phyloP scores from a whole-genome alignment of 2,888 invertebrate species.

The Pandemis heparana region DNA sequence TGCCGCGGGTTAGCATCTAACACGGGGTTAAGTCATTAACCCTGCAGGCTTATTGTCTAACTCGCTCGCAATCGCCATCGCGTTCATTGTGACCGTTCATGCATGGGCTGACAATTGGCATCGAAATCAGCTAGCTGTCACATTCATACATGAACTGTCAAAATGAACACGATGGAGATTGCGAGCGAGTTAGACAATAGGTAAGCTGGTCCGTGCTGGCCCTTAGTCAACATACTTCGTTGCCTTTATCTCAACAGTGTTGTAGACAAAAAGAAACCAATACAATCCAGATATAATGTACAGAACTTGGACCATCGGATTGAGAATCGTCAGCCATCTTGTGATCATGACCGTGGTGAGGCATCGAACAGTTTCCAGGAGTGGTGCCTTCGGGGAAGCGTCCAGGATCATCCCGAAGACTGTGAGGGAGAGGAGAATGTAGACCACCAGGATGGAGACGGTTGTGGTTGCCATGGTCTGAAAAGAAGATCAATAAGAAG shows the following conservation, averaged over 20 bases:
- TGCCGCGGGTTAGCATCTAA: too few species aligned
- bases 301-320: slow-evolving; percentile 72
- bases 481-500: too few species aligned
- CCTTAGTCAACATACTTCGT: slow-evolving; percentile 54
- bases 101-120: too few species aligned
- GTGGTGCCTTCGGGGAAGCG: slow-evolving; percentile 83
- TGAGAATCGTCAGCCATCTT: slow-evolving; percentile 55
- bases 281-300: slow-evolving; percentile 81
- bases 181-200: too few species aligned
- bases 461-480: slow-evolving; percentile 83
- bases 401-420: slow-evolving; percentile 89
- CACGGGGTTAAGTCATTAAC: too few species aligned
- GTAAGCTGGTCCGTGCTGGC: too few species aligned
- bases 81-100: too few species aligned
- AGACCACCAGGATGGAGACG: slow-evolving; percentile 80
- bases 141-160: too few species aligned
- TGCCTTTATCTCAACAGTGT: slow-evolving; percentile 75
- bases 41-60: too few species aligned
- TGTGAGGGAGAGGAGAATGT: slow-evolving; percentile 87
- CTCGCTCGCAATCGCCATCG: too few species aligned
- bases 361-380: slow-evolving; percentile 87
- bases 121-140: too few species aligned
- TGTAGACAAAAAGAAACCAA: slow-evolving; percentile 82
- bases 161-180: too few species aligned
- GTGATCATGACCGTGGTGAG: slow-evolving; percentile 70